Evolutionary conservation across 23 tunicate species (phyloP).

Genomic region (Halocynthia roretzi): DNA sequence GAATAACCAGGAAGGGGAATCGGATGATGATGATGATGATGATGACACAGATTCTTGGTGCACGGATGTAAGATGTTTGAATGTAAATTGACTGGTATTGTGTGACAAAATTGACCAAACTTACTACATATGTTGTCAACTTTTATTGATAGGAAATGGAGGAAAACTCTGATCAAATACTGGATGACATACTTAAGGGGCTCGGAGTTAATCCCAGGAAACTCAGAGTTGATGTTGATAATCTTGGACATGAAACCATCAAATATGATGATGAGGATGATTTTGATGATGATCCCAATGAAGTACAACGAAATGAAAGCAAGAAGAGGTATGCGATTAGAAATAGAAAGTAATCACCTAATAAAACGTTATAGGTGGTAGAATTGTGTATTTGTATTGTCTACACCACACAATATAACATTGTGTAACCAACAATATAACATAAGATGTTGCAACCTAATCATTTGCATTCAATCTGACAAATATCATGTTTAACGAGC

Average conservation of each 20-base stretch:
- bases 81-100: too few species aligned
- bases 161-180: constrained; percentile 6
- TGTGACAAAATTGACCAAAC: too few species aligned
- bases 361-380: too few species aligned
- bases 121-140: too few species aligned
- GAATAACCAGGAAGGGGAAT: neutral
- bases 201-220: neutral
- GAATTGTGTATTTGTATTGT: too few species aligned
- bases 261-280: constrained; percentile 7
- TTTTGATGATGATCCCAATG: neutral
- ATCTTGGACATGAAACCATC: neutral
- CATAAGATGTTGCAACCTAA: too few species aligned
- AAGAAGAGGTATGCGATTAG: too few species aligned
- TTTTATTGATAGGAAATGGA: neutral
- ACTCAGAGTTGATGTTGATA: neutral
- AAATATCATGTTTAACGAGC: too few species aligned
- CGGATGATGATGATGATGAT: neutral
- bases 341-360: too few species aligned
- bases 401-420: too few species aligned
- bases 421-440: too few species aligned
- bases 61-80: constrained; percentile 10
- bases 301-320: neutral
- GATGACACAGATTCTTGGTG: constrained; percentile 22
- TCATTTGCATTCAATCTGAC: too few species aligned
- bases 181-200: constrained; percentile 12